Evolutionary conservation across 2,797 vertebrate species (phyloP).

Genomic region (Characodon lateralis): DNA sequence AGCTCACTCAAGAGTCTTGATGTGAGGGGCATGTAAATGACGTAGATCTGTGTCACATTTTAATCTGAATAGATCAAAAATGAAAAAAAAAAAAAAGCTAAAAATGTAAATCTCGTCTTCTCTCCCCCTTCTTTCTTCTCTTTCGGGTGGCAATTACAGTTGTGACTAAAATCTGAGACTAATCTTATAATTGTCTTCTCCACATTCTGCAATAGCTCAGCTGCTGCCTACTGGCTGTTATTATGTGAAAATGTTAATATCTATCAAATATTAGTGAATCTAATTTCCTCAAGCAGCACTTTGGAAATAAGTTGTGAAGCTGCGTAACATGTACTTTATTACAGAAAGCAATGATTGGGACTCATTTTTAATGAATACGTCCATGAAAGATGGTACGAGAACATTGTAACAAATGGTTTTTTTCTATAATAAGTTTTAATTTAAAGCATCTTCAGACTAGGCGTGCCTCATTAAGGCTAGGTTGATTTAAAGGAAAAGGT

Average conservation of each 20-base stretch:
- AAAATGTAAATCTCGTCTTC: constrained; percentile 1
- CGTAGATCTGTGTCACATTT: constrained; percentile 41
- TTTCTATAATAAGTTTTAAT: background rate
- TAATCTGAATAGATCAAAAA: constrained; percentile 57
- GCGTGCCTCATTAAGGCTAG: background rate
- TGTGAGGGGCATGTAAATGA: constrained; percentile 52
- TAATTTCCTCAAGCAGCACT: background rate
- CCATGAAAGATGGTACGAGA: background rate
- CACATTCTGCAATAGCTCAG: constrained; percentile 38
- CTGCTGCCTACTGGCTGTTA: constrained; percentile 36
- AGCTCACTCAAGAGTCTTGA: constrained; percentile 42
- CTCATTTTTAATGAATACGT: background rate
- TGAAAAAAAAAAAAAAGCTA: constrained; percentile 15
- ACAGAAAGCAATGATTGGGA: background rate
- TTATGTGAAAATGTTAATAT: constrained; percentile 34
- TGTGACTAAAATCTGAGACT: constrained; percentile 46
- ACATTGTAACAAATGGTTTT: too few species aligned
- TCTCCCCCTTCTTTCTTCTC: background rate
- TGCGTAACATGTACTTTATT: background rate
- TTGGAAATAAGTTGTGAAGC: background rate
- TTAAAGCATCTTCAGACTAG: background rate
- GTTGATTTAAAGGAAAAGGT: too few species aligned
- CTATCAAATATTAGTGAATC: background rate
- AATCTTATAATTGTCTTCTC: constrained; percentile 39
- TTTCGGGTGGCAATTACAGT: constrained; percentile 50